phyloP scores from a whole-genome alignment of 2,113 vertebrate genomes.

The Crotalus horridus region DNA sequence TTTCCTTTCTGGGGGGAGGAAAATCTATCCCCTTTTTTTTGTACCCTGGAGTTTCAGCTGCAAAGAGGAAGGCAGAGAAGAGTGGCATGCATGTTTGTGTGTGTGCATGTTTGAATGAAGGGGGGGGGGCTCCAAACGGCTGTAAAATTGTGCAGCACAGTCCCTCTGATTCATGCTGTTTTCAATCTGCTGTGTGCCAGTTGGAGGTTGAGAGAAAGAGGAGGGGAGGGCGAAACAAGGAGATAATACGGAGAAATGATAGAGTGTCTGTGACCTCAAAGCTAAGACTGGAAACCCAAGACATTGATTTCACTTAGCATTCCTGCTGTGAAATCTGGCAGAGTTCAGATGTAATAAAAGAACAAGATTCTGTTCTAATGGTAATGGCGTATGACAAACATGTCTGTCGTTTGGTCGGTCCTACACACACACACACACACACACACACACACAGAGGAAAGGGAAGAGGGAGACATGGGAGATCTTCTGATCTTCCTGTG shows the following conservation, averaged over 20 bases:
- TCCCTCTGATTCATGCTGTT: conserved; percentile 77
- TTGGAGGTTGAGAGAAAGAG: conserved; percentile 71
- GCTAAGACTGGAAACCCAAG: conserved; percentile 79
- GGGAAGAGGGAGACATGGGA: conserved; percentile 36
- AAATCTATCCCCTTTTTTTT: conserved; percentile 12
- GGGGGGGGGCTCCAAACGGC: conserved; percentile 70
- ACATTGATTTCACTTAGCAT: conserved; percentile 82
- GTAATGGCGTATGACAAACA: conserved; percentile 80
- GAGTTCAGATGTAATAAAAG: conserved; percentile 83
- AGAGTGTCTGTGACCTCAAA: conserved; percentile 78
- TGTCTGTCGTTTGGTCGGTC: conserved; percentile 77
- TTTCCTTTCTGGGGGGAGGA: not conserved
- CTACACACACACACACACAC: conserved; percentile 41
- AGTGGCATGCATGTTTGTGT: not conserved
- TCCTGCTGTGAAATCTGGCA: conserved; percentile 75
- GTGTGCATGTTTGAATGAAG: not conserved
- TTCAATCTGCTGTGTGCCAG: conserved; percentile 83
- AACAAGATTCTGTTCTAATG: conserved; percentile 82
- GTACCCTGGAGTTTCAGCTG: conserved; percentile 59
- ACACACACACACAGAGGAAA: conserved; percentile 46
- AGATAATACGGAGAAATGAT: conserved; percentile 80
- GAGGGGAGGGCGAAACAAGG: conserved; percentile 44
- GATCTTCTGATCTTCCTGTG: conserved; percentile 63
- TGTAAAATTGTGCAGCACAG: conserved; percentile 75
- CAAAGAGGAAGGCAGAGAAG: conserved; percentile 48